Percentiles rank a stretch among this genome's conserved stretches.
phyloP scores from a whole-genome alignment of 2,888 invertebrate species.

The Prenolepis imparis region DNA sequence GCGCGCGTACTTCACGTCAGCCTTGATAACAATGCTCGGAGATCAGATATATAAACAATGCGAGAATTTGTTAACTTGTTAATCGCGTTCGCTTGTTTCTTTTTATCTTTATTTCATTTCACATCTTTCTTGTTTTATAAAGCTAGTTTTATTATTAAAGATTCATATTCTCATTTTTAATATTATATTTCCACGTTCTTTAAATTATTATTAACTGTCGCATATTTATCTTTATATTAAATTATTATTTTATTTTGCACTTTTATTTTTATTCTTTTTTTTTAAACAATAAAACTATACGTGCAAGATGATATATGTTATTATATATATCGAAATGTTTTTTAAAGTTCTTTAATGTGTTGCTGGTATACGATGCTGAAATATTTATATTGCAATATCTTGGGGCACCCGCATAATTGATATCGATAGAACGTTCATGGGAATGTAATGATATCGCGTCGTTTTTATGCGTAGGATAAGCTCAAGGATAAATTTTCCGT shows the following conservation, averaged over 20 bases:
- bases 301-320: background rate
- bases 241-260: background rate
- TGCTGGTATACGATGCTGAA: background rate
- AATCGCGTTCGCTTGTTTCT: background rate
- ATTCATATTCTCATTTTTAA: background rate
- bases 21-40: background rate
- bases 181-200: background rate
- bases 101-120: no score
- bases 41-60: background rate
- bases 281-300: background rate
- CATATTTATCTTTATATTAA: constrained; percentile 1
- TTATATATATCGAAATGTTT: background rate
- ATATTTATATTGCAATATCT: constrained; percentile 26
- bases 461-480: constrained; percentile 13
- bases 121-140: background rate
- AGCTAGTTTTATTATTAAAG: background rate
- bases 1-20: background rate
- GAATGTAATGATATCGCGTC: constrained; percentile 25
- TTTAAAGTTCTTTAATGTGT: background rate
- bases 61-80: background rate
- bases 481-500: constrained; percentile 30
- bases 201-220: background rate
- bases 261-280: background rate
- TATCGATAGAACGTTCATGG: constrained; percentile 19
- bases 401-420: background rate